A percentile compares a stretch with the other conserved stretches of the same genome.
Evolutionary conservation across 2,797 vertebrate genomes (phyloP).

Genomic region (Ceryle rudis): DNA sequence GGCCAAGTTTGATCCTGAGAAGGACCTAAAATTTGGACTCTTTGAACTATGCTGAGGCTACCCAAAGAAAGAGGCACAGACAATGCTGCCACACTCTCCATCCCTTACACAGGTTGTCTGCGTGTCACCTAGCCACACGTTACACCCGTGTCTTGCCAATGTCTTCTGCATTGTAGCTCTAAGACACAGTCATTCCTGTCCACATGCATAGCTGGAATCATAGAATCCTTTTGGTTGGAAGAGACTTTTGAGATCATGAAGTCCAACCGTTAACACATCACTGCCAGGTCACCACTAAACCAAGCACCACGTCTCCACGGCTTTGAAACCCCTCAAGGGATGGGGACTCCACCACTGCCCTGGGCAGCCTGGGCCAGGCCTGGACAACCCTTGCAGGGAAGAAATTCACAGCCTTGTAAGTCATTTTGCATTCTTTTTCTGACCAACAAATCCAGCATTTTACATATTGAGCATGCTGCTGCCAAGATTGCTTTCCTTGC

Average conservation of each 20-base stretch:
- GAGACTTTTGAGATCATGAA: not conserved
- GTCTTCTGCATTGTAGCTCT: not conserved
- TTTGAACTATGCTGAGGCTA: not conserved
- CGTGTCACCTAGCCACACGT: not conserved
- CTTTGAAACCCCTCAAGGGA: not conserved
- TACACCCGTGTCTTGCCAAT: fast-evolving
- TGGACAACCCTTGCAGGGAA: not conserved
- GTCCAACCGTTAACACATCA: not conserved
- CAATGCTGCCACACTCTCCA: fast-evolving
- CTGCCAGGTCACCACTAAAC: not conserved
- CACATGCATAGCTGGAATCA: not conserved
- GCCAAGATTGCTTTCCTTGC: not conserved
- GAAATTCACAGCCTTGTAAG: not conserved
- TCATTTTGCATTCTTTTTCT: not conserved
- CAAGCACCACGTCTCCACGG: not conserved
- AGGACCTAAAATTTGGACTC: not conserved
- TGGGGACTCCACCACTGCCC: not conserved
- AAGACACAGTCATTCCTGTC: not conserved
- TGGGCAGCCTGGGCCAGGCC: not conserved
- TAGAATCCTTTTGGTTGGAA: not conserved
- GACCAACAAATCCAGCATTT: not conserved
- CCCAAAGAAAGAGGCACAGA: not conserved
- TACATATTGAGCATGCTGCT: not conserved
- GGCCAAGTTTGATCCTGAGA: not conserved
- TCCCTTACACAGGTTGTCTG: not conserved